Conservation (phyloP, 1,140 invertebrate species). For the Bombus impatiens region DNA sequence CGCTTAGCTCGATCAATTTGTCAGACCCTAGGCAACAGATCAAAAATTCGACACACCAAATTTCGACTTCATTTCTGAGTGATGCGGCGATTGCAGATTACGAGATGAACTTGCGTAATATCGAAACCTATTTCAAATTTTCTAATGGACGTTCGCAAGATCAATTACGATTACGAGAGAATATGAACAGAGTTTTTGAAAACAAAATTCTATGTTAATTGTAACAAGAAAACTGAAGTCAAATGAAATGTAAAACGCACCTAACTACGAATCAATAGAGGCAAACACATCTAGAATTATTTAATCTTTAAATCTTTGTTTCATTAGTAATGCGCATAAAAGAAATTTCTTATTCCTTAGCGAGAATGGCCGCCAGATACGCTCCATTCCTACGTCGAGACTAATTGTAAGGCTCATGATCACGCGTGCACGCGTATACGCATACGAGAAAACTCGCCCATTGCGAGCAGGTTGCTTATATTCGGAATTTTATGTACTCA, state of each 20-base stretch:
- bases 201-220: too few species aligned
- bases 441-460: conserved; percentile 21
- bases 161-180: too few species aligned
- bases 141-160: too few species aligned
- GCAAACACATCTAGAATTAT: too few species aligned
- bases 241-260: not conserved
- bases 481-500: conserved; percentile 70
- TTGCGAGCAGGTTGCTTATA: conserved; percentile 72
- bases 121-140: too few species aligned
- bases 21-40: not conserved
- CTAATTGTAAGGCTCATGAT: not conserved
- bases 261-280: too few species aligned
- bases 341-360: too few species aligned
- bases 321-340: too few species aligned
- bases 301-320: not conserved
- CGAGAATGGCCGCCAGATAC: too few species aligned
- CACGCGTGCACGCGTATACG: not conserved
- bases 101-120: not conserved
- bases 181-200: too few species aligned
- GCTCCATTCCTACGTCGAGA: too few species aligned
- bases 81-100: not conserved
- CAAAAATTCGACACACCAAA: conserved; percentile 32
- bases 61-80: not conserved
- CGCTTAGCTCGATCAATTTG: conserved; percentile 61
- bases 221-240: not conserved